phyloP scores from a whole-genome alignment of 2,888 invertebrate species.

The Pheosia tremula region DNA sequence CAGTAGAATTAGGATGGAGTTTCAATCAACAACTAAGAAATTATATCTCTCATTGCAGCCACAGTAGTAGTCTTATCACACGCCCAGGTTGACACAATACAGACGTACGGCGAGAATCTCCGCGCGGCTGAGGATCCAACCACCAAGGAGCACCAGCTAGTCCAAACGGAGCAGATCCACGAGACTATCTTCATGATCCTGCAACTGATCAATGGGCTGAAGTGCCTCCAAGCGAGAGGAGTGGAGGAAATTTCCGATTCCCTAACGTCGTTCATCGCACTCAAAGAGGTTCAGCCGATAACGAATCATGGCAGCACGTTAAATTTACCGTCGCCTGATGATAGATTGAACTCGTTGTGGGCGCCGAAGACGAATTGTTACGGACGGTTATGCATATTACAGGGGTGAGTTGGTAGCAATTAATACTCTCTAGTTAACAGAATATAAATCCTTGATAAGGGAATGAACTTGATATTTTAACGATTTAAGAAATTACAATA shows the following conservation, averaged over 20 bases:
- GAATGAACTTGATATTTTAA: too few species aligned
- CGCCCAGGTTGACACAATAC: constrained; percentile 90
- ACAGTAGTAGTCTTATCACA: constrained; percentile 90
- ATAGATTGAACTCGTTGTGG: constrained; percentile 72
- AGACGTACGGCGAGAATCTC: constrained; percentile 87
- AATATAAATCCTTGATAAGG: too few species aligned
- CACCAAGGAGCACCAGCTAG: constrained; percentile 71
- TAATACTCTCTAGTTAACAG: neutral
- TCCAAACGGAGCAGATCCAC: constrained; percentile 80
- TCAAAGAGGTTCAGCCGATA: constrained; percentile 81
- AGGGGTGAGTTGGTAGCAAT: constrained; percentile 84
- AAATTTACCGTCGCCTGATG: constrained; percentile 62
- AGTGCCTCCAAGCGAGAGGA: constrained; percentile 92
- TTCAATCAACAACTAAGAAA: neutral
- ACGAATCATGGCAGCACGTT: constrained; percentile 56
- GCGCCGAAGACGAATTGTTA: constrained; percentile 79
- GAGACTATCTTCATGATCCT: constrained; percentile 92
- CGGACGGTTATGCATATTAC: constrained; percentile 89
- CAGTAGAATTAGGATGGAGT: neutral
- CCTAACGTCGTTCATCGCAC: constrained; percentile 89
- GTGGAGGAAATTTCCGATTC: constrained; percentile 91
- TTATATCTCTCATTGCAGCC: constrained; percentile 77
- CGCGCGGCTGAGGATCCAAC: constrained; percentile 80
- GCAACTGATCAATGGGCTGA: constrained; percentile 92
- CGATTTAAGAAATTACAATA: too few species aligned